Percentiles rank a stretch among this genome's conserved stretches.
phyloP scores from a whole-genome alignment of 1,140 invertebrate genomes.

The Pectinophora gossypiella region DNA sequence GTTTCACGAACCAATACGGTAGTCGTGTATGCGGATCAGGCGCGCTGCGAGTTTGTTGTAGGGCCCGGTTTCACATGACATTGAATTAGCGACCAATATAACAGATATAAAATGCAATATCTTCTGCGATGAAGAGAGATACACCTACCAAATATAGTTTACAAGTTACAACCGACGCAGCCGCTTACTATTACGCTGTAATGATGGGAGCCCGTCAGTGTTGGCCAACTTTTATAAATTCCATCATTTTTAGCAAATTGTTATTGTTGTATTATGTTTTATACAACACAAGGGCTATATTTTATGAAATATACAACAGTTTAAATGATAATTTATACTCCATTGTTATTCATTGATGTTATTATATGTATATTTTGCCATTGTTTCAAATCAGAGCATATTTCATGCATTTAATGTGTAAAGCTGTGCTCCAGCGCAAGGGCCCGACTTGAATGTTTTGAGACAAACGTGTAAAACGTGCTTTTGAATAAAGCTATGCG shows the following conservation, averaged over 20 bases:
- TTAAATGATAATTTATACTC: constrained; percentile 75
- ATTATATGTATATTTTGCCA: constrained; percentile 75
- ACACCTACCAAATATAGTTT: too few species aligned
- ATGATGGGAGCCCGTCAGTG: too few species aligned
- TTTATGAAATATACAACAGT: constrained; percentile 74
- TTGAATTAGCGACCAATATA: too few species aligned
- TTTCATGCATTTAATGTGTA: constrained; percentile 73
- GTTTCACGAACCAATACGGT: constrained; percentile 54
- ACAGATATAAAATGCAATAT: too few species aligned
- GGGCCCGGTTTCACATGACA: too few species aligned
- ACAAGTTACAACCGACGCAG: too few species aligned
- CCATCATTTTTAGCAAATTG: constrained; percentile 45
- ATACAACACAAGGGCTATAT: constrained; percentile 55
- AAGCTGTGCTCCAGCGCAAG: constrained; percentile 14
- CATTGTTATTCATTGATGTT: constrained; percentile 75
- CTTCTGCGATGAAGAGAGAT: too few species aligned
- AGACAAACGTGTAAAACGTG: too few species aligned
- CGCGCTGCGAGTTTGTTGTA: constrained; percentile 19
- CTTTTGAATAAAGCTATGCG: too few species aligned
- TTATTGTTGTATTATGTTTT: constrained; percentile 4
- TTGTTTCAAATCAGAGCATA: constrained; percentile 75
- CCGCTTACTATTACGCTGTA: too few species aligned
- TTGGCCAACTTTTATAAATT: constrained; percentile 15
- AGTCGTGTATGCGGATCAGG: constrained; percentile 47
- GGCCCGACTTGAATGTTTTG: too few species aligned